Base-by-base conservation (phyloP, 2,797 vertebrate species). In the Tangara arthus region DNA sequence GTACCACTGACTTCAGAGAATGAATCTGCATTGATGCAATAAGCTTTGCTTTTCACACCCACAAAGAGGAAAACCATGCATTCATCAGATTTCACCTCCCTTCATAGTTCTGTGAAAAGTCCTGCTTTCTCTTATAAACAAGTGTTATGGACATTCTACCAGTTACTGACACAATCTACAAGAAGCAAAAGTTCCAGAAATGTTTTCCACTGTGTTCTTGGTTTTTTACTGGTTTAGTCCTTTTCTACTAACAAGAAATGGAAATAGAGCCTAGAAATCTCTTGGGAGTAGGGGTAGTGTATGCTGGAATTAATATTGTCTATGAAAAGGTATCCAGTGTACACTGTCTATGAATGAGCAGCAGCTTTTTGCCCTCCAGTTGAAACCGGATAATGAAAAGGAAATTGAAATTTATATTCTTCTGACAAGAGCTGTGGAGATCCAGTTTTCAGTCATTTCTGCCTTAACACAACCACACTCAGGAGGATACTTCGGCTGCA, bases 191-290 rank as follows among this genome's bases (percentile, higher is more conserved):
- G 0, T 50, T 86, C 15, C 17, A 26, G 47, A 71, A 68, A 15
- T 16, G 2, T 47, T 87, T 68, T 59, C 17, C n/a, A 19, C 0
- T 0, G 6, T 12, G 2, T 55, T 9, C 12, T 15, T 61, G 8
- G 1, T 23, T 77, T 78, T 68, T 69, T 13, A 46, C 3, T 66
- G 4, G 2, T 82, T 90, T 79, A 69, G 8, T 41, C 9, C 3
- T 56, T 82, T 70, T n/a, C 21, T 66, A 24, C 15, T 15, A 52
- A 49, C 5, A 63, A 4, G 12, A 16, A 19, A 44, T 0, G 2
- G 46, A 91, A 70, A 55, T 16, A 35, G 10, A 80, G 7, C 11
- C 52, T 32, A 26, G 32, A 82, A 89, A 47, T 10, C 28, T 12
- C 47, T 16, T 64, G 22, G 5, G 7, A 7, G 4, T 6, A 3